Conservation (phyloP, 2,113 vertebrate species). For the Antigone vipio region DNA sequence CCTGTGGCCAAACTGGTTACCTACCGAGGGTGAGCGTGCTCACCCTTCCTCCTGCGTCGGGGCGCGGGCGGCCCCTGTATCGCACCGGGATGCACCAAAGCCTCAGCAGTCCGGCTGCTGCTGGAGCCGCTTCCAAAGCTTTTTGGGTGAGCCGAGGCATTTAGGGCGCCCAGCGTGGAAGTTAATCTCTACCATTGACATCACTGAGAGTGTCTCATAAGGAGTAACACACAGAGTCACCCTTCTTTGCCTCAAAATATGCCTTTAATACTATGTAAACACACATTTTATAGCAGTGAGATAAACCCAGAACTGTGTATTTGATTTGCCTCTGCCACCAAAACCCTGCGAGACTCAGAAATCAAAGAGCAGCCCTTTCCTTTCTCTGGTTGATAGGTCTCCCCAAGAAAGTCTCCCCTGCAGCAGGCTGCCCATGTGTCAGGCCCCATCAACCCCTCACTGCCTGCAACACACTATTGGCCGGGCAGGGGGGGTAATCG, state of each 20-base stretch:
- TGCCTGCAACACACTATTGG: background rate
- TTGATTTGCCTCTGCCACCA: background rate
- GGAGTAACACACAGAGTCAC: background rate
- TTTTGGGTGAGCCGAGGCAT: background rate
- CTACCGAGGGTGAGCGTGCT: accelerated
- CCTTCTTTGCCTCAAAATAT: background rate
- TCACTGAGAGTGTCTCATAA: background rate
- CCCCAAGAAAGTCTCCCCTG: background rate
- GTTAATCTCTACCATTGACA: background rate
- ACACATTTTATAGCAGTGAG: background rate
- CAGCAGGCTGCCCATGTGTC: background rate
- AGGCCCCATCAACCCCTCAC: background rate
- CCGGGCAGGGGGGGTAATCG: background rate
- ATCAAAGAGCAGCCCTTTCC: background rate
- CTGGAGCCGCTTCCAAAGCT: background rate
- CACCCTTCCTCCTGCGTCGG: background rate
- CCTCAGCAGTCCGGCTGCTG: background rate
- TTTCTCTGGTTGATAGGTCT: background rate
- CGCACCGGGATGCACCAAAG: accelerated
- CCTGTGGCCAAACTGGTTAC: background rate
- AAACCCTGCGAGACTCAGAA: background rate
- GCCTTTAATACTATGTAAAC: background rate
- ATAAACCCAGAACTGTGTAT: background rate
- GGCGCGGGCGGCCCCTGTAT: accelerated
- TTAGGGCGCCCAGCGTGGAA: background rate